phyloP scores from a whole-genome alignment of 2,888 invertebrate genomes.

The Cheilosia grossa region DNA sequence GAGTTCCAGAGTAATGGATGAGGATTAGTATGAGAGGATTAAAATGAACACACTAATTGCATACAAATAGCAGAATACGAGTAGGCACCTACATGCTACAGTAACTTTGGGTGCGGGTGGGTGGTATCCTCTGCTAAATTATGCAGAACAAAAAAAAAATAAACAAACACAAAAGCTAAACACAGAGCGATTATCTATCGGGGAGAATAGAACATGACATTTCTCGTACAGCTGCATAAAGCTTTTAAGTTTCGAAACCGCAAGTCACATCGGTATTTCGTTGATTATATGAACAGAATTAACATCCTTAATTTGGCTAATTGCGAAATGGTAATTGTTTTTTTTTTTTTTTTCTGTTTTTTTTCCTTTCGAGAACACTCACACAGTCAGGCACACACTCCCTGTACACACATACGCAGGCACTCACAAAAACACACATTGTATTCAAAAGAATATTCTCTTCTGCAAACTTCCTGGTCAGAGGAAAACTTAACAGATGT shows the following conservation, averaged over 20 bases:
- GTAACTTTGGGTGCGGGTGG: background rate
- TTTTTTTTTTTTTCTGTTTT: background rate
- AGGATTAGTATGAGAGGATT: too few relatives aligned
- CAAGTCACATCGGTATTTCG: background rate
- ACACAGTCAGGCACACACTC: background rate
- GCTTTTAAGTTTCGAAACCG: too few relatives aligned
- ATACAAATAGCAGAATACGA: conserved; percentile 15
- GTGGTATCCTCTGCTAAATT: background rate
- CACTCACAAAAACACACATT: conserved; percentile 22
- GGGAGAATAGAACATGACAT: background rate
- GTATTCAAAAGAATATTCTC: conserved; percentile 50
- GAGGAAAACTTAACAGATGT: conserved; percentile 59
- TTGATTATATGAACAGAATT: background rate
- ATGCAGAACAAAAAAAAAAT: background rate
- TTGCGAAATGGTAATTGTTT: conserved; percentile 16
- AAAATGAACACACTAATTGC: conserved; percentile 27
- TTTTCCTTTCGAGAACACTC: background rate
- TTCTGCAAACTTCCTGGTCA: conserved; percentile 60
- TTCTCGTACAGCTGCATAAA: too few relatives aligned
- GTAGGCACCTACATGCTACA: background rate
- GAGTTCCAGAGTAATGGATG: conserved; percentile 2
- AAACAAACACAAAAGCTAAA: conserved; percentile 1
- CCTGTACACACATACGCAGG: background rate
- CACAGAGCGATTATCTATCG: background rate
- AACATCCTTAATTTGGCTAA: conserved; percentile 26